phyloP scores from a whole-genome alignment of 37 sponge, comb jelly and placozoan species.

The Chondrosia reniformis region DNA sequence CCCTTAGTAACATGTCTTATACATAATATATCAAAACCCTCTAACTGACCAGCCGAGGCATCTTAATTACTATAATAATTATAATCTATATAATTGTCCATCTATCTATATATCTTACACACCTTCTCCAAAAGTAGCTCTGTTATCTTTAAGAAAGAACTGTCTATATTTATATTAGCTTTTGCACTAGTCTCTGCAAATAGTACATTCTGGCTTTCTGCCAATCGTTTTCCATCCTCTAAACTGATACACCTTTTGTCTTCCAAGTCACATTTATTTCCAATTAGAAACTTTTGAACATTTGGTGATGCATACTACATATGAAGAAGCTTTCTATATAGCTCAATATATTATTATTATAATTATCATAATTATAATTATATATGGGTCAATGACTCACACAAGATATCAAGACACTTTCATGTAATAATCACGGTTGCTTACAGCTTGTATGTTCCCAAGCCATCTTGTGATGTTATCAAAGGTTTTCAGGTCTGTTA shows the following conservation, averaged over 20 bases:
- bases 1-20: no score
- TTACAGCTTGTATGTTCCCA: slow-evolving; percentile 87
- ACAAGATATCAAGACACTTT: no score
- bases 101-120: no score
- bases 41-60: no score
- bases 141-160: slow-evolving; percentile 64
- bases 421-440: no score
- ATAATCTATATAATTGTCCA: no score
- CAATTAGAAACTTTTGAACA: slow-evolving; percentile 86
- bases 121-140: slow-evolving; percentile 59
- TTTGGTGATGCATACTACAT: slow-evolving; percentile 90
- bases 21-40: no score
- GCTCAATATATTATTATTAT: no score
- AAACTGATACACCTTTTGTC: slow-evolving; percentile 58
- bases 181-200: slow-evolving; percentile 92
- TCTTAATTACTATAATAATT: no score
- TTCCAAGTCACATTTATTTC: slow-evolving; percentile 93
- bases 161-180: slow-evolving; percentile 77
- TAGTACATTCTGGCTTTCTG: slow-evolving; percentile 53
- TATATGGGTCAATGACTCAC: no score
- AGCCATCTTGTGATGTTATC: slow-evolving; percentile 96
- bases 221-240: slow-evolving; percentile 77
- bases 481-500: slow-evolving; percentile 86
- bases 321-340: neutral
- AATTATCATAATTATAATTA: no score